These are phyloP conservation scores for Rosalia funebris DNA, from an alignment of 2,888 invertebrate species.

Conservation along the genomic window DNA sequence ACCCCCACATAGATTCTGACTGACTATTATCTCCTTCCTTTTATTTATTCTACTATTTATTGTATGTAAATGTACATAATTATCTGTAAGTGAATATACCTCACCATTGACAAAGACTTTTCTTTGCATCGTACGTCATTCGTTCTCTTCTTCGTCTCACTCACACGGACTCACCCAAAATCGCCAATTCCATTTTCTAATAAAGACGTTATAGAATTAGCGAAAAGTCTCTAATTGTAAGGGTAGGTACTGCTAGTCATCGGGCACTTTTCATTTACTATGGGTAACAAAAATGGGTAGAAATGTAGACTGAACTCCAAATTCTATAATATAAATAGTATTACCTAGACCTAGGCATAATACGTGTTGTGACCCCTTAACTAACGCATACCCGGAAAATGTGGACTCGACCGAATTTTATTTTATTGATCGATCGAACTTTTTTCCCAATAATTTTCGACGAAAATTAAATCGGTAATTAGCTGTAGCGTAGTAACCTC, in stretches of 20 bases:
- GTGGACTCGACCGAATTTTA: too few relatives aligned
- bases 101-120: slow-evolving; percentile 49
- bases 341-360: too few relatives aligned
- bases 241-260: slow-evolving; percentile 8
- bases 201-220: slow-evolving; percentile 17
- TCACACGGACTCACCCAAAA: slow-evolving; percentile 22
- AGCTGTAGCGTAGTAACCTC: too few relatives aligned
- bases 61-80: slow-evolving; percentile 63
- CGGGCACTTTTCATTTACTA: background rate
- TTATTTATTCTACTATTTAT: slow-evolving; percentile 65
- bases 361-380: too few relatives aligned
- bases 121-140: slow-evolving; percentile 19
- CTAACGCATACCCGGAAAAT: too few relatives aligned
- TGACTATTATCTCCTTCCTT: slow-evolving; percentile 56
- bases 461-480: too few relatives aligned
- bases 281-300: background rate
- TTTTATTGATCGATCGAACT: too few relatives aligned
- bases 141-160: slow-evolving; percentile 20
- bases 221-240: background rate
- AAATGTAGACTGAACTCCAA: background rate
- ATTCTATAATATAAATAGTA: too few relatives aligned
- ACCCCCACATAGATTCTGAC: slow-evolving; percentile 55
- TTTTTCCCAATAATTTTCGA: too few relatives aligned
- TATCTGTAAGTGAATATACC: slow-evolving; percentile 59
- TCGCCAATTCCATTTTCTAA: slow-evolving; percentile 20